Percentiles rank a stretch among this genome's conserved stretches.
Conservation (phyloP, 2,797 vertebrate genomes). For the Atherinosoma microstoma region DNA sequence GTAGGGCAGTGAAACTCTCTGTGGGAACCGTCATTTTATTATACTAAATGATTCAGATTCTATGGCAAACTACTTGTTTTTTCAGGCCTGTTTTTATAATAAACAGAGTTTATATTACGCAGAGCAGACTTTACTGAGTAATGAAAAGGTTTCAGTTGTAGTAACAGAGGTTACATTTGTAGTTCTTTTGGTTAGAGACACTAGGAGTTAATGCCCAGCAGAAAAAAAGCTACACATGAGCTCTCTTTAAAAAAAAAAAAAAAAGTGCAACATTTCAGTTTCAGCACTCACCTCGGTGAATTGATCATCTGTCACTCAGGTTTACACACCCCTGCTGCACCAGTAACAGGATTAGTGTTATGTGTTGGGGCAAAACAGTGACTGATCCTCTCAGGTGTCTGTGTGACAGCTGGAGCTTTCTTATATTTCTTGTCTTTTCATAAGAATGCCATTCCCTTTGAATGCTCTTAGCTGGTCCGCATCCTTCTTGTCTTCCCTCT, state of each 20-base stretch:
- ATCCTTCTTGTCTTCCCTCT: slow-evolving; percentile 60
- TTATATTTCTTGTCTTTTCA: slow-evolving; percentile 42
- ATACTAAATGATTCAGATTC: not conserved
- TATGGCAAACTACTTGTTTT: not conserved
- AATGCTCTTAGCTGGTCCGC: slow-evolving; percentile 46
- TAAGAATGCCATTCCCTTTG: slow-evolving; percentile 38
- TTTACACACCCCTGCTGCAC: slow-evolving; percentile 33
- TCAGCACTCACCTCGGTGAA: slow-evolving; percentile 64
- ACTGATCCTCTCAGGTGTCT: slow-evolving; percentile 50
- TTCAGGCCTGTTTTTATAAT: not conserved
- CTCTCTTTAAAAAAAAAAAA: slow-evolving; percentile 1
- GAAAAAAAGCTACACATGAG: slow-evolving; percentile 26
- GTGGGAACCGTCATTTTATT: not conserved
- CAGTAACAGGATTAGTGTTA: slow-evolving; percentile 51
- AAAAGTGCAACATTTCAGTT: slow-evolving; percentile 53
- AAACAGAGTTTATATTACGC: not conserved
- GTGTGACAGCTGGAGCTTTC: slow-evolving; percentile 50
- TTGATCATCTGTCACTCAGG: slow-evolving; percentile 39
- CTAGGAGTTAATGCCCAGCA: slow-evolving; percentile 25
- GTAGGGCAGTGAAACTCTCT: not conserved
- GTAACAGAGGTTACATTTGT: slow-evolving; percentile 5
- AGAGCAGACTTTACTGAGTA: not conserved
- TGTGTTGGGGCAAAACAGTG: slow-evolving; percentile 28
- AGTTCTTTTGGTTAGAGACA: slow-evolving; percentile 24
- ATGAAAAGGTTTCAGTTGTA: slow-evolving; percentile 1